Conservation (phyloP, 92 coral and sea anemone species). For the Porites cylindrica region DNA sequence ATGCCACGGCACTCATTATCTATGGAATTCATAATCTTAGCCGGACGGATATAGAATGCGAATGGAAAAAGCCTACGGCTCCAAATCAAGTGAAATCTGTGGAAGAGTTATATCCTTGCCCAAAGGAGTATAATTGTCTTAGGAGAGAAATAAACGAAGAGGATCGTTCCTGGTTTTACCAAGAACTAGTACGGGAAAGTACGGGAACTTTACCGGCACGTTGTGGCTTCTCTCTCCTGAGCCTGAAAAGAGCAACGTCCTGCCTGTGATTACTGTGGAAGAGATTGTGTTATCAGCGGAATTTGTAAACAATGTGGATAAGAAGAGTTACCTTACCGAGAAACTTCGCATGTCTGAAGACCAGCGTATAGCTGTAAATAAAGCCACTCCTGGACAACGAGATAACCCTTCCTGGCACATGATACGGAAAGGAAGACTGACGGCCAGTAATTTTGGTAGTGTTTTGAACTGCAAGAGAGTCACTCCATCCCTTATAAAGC, state of each 20-base stretch:
- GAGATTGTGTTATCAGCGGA: constrained; percentile 54
- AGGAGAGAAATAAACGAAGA: constrained; percentile 41
- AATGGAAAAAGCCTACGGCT: constrained; percentile 48
- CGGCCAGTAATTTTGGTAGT: constrained; percentile 51
- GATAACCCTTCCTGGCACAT: constrained; percentile 56
- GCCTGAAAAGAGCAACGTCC: constrained; percentile 31
- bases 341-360: constrained; percentile 22
- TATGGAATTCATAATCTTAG: constrained; percentile 46
- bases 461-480: constrained; percentile 60
- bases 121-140: constrained; percentile 52
- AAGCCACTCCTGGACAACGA: constrained; percentile 41
- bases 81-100: constrained; percentile 47
- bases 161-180: constrained; percentile 51
- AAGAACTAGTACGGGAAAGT: constrained; percentile 54
- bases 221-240: constrained; percentile 62
- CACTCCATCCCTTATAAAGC: constrained; percentile 60
- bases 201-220: constrained; percentile 62
- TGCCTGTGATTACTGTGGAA: constrained; percentile 55
- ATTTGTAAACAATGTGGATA: constrained; percentile 35
- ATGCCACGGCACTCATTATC: constrained; percentile 42
- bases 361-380: constrained; percentile 14
- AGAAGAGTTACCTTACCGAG: constrained; percentile 29
- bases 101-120: constrained; percentile 51
- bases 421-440: constrained; percentile 40
- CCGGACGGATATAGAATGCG: constrained; percentile 46